Evolutionary conservation across 64 coral and sea anemone species (phyloP).

Genomic region (Catalaphyllia jardinei): DNA sequence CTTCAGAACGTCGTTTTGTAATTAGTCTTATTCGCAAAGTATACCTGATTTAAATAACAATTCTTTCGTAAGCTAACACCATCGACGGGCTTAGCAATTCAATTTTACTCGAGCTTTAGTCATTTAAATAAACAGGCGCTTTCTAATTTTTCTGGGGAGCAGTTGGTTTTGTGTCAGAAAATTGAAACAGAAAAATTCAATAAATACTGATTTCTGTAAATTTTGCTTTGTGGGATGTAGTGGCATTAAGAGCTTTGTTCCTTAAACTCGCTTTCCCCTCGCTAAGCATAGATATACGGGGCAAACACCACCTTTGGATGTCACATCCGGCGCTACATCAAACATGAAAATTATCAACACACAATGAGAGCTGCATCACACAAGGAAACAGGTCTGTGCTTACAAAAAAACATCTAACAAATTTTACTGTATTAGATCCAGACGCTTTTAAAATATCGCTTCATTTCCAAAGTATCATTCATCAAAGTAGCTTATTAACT

Average conservation of each 20-base stretch:
- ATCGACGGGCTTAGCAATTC: neutral
- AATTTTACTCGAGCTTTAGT: slow-evolving; percentile 5
- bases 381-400: too few relatives aligned
- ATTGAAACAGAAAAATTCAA: neutral
- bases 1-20: neutral
- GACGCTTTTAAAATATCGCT: too few relatives aligned
- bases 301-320: too few relatives aligned
- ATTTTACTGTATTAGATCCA: too few relatives aligned
- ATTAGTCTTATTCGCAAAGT: slow-evolving; percentile 9
- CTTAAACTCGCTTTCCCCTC: neutral
- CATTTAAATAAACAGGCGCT: slow-evolving; percentile 2
- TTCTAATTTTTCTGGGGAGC: slow-evolving; percentile 4
- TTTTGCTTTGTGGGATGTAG: neutral
- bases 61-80: neutral
- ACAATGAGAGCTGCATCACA: too few relatives aligned
- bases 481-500: too few relatives aligned
- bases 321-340: too few relatives aligned
- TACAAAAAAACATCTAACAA: too few relatives aligned
- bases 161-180: neutral
- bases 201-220: neutral
- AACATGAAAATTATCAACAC: too few relatives aligned
- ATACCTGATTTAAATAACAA: slow-evolving; percentile 20
- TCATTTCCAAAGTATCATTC: too few relatives aligned
- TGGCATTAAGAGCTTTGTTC: neutral
- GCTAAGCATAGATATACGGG: too few relatives aligned